phyloP scores from a whole-genome alignment of 2,113 vertebrate genomes.

The Dolichallabes microphthalmus region DNA sequence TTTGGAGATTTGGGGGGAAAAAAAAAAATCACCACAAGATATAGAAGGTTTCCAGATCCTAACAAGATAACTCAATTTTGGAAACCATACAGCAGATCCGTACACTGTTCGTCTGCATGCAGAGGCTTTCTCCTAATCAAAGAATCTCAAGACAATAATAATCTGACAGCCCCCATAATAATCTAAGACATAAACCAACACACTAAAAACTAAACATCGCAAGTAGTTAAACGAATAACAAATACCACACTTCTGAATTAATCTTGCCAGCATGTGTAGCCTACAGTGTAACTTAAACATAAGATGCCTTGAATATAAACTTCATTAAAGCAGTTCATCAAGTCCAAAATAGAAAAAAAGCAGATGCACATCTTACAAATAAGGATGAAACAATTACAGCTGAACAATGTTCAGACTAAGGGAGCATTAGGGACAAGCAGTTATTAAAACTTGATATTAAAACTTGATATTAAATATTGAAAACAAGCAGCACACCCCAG shows the following conservation, averaged over 20 bases:
- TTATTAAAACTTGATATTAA: neutral
- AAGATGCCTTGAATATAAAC: neutral
- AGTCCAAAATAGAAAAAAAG: neutral
- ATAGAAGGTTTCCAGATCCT: conserved; percentile 31
- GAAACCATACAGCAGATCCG: conserved; percentile 47
- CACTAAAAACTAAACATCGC: neutral
- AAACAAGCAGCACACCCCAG: neutral
- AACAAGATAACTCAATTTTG: conserved; percentile 49
- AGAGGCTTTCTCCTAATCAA: conserved; percentile 21
- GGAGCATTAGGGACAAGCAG: neutral
- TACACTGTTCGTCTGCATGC: conserved; percentile 31
- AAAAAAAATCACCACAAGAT: conserved; percentile 10
- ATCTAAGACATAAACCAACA: neutral
- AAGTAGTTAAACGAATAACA: neutral
- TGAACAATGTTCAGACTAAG: neutral
- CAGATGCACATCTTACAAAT: neutral
- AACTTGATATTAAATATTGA: neutral
- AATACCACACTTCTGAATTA: neutral
- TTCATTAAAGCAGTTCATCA: neutral
- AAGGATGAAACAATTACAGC: neutral
- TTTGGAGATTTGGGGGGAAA: neutral
- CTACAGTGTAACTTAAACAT: neutral
- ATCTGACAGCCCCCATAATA: neutral
- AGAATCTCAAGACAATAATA: conserved; percentile 17
- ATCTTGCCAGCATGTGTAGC: neutral